Evolutionary conservation across 2,113 vertebrate species (phyloP), one percentile per base, ranked within the genome.

Genomic region (Numida meleagris): DNA sequence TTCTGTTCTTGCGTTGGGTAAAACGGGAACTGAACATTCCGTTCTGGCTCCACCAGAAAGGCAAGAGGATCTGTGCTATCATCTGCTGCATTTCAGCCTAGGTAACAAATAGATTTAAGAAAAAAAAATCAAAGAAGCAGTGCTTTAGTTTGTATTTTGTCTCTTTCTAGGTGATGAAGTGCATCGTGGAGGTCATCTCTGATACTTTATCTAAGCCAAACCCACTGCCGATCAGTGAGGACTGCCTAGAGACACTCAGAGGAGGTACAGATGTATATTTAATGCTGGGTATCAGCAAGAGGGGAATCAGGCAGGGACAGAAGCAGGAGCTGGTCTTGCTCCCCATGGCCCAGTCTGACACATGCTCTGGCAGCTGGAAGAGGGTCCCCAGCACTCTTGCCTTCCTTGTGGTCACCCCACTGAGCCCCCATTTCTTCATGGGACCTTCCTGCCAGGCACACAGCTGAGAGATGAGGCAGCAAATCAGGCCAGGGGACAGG

Each of bases 131-230:
- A 42, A 42, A 62, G 68, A 2, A 9, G 0, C 11, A 57, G 23
- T 34, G 12, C 18, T 91, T 81, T 73, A 36, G 79, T 70, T 38
- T 34, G 5, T 82, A 48, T 55, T 86, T 72, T 36, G 21, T 96
- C 33, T 96, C 80, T 82, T 88, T 72, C 59, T 90, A 99, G 99
- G 99, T 99, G 96, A 99, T 99, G 98, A 99, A 98, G 93, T 99
- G 99, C 93, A 98, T 99, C 27, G 98, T 99, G 43, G 99, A 99
- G 96, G 98, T 98, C 66, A 98, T 99, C 96, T 98, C 99, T 4
- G 98, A 99, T 45, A 98, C 98, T 2, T 96, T 99, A 16, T 98
- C 98, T 3, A 99, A 98, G 88, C 99, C 99, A 92, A 98, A 97
- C 53, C 98, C 98, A 40, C 43, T 98, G 53, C 98, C 99, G 3